Conservation (phyloP, 2,888 invertebrate genomes). For the Pseudococcus viburni region DNA sequence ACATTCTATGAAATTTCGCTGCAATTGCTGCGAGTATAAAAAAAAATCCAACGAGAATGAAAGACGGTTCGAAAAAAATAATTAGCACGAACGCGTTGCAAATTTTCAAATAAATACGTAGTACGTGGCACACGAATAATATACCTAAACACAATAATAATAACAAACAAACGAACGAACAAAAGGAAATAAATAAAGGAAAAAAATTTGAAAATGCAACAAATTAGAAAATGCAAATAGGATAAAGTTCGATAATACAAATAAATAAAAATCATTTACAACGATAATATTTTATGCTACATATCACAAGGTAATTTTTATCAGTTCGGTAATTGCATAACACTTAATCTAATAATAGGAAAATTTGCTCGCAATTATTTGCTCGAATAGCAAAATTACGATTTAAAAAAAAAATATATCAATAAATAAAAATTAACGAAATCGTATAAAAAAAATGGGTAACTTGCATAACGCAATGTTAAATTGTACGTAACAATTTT, state of each 20-base stretch:
- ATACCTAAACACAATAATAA: background rate
- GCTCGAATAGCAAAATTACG: slow-evolving; percentile 16
- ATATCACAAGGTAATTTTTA: slow-evolving; percentile 65
- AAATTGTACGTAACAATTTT: slow-evolving; percentile 51
- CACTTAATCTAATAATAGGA: slow-evolving; percentile 59
- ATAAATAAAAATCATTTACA: slow-evolving; percentile 62
- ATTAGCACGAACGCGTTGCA: slow-evolving; percentile 54
- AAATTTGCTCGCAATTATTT: slow-evolving; percentile 59
- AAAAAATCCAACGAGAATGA: slow-evolving; percentile 49
- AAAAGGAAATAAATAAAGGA: slow-evolving; percentile 38
- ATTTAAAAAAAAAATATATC: slow-evolving; percentile 40
- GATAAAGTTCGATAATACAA: slow-evolving; percentile 46
- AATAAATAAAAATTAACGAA: slow-evolving; percentile 60
- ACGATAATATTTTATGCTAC: slow-evolving; percentile 61
- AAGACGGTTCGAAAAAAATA: slow-evolving; percentile 57
- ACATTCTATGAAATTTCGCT: slow-evolving; percentile 1
- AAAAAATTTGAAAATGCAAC: slow-evolving; percentile 57
- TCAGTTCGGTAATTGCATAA: slow-evolving; percentile 64
- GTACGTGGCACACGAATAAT: slow-evolving; percentile 12
- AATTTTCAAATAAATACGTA: background rate
- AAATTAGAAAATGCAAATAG: slow-evolving; percentile 61
- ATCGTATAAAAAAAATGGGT: slow-evolving; percentile 57
- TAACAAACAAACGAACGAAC: slow-evolving; percentile 42
- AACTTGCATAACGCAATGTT: slow-evolving; percentile 54
- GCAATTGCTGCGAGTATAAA: background rate